Evolutionary conservation across 2,888 invertebrate genomes (phyloP).

Genomic region (Taphrorychus bicolor): DNA sequence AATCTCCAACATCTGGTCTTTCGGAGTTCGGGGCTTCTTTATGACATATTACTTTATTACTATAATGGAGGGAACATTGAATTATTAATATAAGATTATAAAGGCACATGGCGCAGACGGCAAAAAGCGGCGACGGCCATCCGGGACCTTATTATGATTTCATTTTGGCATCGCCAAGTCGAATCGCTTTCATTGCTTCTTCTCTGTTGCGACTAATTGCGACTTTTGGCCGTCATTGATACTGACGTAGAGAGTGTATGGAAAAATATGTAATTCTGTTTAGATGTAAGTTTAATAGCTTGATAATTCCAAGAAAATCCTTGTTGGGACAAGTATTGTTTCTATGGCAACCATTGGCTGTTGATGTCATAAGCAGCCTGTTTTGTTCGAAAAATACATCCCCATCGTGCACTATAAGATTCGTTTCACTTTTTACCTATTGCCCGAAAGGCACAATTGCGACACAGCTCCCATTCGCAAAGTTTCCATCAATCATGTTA

Average conservation of each 20-base stretch:
- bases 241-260: too few relatives aligned
- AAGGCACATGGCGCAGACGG: constrained; percentile 51
- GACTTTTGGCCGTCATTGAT: not conserved
- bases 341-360: too few relatives aligned
- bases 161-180: constrained; percentile 43
- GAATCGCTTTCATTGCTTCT: constrained; percentile 29
- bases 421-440: constrained; percentile 23
- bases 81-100: constrained; percentile 62
- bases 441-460: constrained; percentile 8
- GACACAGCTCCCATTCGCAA: constrained; percentile 6
- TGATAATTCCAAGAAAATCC: too few relatives aligned
- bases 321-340: too few relatives aligned
- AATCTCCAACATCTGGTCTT: constrained; percentile 59
- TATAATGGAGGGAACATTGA: constrained; percentile 62
- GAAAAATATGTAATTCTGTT: too few relatives aligned
- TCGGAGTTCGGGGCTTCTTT: constrained; percentile 55
- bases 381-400: not conserved
- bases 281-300: too few relatives aligned
- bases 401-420: constrained; percentile 16
- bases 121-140: constrained; percentile 35
- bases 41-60: constrained; percentile 63
- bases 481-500: constrained; percentile 50
- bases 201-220: not conserved
- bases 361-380: too few relatives aligned
- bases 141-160: constrained; percentile 46